Evolutionary conservation across 2,113 vertebrate species (phyloP), one percentile per base, ranked within the genome.

Genomic region (Sapayoa aenigma): DNA sequence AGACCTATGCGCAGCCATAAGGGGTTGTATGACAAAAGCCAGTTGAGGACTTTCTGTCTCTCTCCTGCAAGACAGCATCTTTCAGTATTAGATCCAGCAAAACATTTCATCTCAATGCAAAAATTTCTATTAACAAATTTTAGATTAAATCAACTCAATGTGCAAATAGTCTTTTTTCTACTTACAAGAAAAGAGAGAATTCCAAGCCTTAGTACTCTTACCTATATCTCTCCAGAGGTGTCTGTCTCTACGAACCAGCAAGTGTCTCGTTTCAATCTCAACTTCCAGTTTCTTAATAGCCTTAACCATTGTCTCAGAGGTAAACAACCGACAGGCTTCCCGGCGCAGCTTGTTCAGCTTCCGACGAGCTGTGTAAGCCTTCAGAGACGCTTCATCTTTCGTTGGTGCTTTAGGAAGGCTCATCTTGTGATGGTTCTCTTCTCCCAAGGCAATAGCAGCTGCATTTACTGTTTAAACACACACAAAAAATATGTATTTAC

Each of bases 191-290:
- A 65, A 21, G 9, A 60, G 27, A 79, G 31, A 31, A 22, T 22
- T 25, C 3, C 79, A 46, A 42, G 22, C n/a, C 19, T 9, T 30
- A 46, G 30, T 11, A 20, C 69, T 31, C 97, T 97, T 97, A 99
- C 99, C 99, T 72, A 99, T 97, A 93, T 99, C 99, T 72, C 98
- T 99, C 99, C 99, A 99, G 65, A 99, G 98, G 95, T 99, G 99
- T 35, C 98, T 98, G 91, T 99, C 99, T 93, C 98, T 99, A 27
- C 99, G 98, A 39, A 99, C 98, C 23, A 98, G 97, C 52, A 99
- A 96, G 79, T 98, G 98, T 28, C 95, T 96, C 81, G 96, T 97
- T 93, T 99, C 99, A 78, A 99, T 98, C 93, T 99, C 99, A 55
- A 98, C 83, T 66, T 99, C 99, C 20, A 99, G 98, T 55, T 96